These are phyloP conservation scores for Ornithoptera alexandrae DNA, from an alignment of 2,888 invertebrate species.

Conservation along the genomic window DNA sequence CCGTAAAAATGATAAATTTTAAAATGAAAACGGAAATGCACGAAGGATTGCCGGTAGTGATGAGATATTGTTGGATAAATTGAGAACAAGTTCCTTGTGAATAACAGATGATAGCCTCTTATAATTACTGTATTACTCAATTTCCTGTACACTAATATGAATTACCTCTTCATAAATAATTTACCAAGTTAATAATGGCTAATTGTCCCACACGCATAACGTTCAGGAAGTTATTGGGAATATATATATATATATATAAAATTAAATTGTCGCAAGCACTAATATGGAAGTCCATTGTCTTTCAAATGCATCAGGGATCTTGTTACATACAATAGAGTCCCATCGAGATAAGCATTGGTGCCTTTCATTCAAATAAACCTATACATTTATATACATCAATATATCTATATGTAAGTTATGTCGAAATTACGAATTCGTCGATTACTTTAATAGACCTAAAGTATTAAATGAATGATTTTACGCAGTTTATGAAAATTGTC, in stretches of 20 bases:
- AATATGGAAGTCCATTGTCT: slow-evolving; percentile 7
- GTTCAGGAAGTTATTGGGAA: no score
- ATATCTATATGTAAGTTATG: neutral
- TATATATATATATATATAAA: neutral
- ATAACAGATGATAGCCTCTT: neutral
- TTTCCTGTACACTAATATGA: neutral
- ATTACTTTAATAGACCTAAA: no score
- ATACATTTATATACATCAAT: slow-evolving; percentile 10
- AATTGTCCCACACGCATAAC: neutral
- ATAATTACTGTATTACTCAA: neutral
- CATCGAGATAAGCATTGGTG: neutral
- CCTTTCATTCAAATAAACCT: slow-evolving; percentile 6
- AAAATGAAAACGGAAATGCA: neutral
- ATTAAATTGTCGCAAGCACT: slow-evolving; percentile 2
- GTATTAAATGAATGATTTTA: no score
- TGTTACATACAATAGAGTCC: slow-evolving; percentile 16
- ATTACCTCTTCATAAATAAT: neutral
- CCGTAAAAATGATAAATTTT: neutral
- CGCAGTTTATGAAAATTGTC: no score
- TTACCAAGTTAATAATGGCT: neutral
- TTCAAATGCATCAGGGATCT: slow-evolving; percentile 1
- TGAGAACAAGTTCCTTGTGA: neutral
- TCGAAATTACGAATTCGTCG: no score
- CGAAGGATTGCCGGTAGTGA: neutral
- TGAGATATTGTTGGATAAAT: neutral